Conservation (phyloP, 2,888 invertebrate genomes). For the Ichneumoninae sp. region DNA sequence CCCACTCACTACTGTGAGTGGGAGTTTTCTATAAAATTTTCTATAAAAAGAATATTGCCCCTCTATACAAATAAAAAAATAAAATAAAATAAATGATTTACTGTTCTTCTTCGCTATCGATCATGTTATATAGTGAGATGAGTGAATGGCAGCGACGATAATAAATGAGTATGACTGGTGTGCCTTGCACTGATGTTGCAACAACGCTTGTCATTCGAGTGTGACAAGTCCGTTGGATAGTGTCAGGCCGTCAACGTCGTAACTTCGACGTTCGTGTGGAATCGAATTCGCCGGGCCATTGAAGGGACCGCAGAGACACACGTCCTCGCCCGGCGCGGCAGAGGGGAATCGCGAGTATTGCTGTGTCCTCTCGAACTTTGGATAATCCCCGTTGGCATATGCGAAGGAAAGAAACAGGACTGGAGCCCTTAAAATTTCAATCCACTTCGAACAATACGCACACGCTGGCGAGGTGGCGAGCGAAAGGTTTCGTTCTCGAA, state of each 20-base stretch:
- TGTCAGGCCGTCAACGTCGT: not conserved
- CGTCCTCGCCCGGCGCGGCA: conserved; percentile 23
- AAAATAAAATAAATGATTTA: no score
- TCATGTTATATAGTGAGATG: no score
- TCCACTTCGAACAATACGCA: conserved; percentile 74
- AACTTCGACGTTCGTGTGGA: conserved; percentile 20
- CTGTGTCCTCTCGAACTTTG: conserved; percentile 25
- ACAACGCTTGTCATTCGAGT: conserved; percentile 4
- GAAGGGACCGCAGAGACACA: conserved; percentile 50
- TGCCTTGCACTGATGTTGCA: not conserved
- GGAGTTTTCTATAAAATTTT: not conserved
- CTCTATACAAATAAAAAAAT: no score
- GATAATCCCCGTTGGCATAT: conserved; percentile 53
- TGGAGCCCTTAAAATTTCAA: conserved; percentile 77
- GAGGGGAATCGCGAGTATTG: conserved; percentile 30
- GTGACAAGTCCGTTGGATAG: conserved; percentile 5
- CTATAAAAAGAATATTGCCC: not conserved
- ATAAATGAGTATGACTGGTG: not conserved
- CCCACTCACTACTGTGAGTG: no score
- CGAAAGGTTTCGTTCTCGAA: conserved; percentile 74
- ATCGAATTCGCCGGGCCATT: conserved; percentile 39
- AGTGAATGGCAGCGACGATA: no score
- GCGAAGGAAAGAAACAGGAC: conserved; percentile 52
- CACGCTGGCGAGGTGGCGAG: conserved; percentile 52
- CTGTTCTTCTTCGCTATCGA: no score